Percentiles rank a stretch among this genome's conserved stretches.
Conservation (phyloP, 92 coral and sea anemone species). For the Chrysogorgia sp. region DNA sequence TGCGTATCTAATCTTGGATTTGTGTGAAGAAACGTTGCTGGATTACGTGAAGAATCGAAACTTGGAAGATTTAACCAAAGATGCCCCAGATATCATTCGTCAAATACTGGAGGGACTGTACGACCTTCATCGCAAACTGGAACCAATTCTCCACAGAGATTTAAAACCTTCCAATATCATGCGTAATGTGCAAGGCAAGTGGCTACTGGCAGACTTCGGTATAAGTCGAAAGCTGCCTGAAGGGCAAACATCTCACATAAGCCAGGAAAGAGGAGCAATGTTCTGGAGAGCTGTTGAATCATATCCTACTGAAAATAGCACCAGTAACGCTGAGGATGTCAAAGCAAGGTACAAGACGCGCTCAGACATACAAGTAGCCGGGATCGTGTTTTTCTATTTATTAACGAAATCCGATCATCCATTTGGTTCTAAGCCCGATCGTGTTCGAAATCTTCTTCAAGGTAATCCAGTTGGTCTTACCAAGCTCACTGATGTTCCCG, state of each 20-base stretch:
- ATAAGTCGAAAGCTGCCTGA: neutral
- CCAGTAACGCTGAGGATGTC: too few relatives aligned
- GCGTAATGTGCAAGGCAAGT: too few relatives aligned
- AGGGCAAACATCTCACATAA: neutral
- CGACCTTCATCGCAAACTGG: neutral
- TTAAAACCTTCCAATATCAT: too few relatives aligned
- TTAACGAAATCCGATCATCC: neutral
- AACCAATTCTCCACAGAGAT: neutral
- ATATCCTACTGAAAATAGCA: too few relatives aligned
- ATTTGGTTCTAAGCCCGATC: neutral
- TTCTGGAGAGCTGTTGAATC: neutral
- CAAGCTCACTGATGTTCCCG: neutral
- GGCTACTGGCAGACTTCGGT: too few relatives aligned
- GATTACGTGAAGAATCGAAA: neutral
- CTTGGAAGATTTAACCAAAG: neutral
- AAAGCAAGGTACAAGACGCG: neutral
- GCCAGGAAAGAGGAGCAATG: neutral
- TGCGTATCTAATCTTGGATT: neutral
- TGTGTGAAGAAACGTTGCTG: neutral
- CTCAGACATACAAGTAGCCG: slow-evolving; percentile 7
- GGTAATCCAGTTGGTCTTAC: neutral
- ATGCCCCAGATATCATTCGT: neutral
- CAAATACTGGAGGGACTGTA: too few relatives aligned
- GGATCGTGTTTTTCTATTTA: neutral
- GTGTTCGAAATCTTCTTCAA: neutral